phyloP scores from a whole-genome alignment of 1,140 invertebrate genomes.

The Drosophila pallidifrons region DNA sequence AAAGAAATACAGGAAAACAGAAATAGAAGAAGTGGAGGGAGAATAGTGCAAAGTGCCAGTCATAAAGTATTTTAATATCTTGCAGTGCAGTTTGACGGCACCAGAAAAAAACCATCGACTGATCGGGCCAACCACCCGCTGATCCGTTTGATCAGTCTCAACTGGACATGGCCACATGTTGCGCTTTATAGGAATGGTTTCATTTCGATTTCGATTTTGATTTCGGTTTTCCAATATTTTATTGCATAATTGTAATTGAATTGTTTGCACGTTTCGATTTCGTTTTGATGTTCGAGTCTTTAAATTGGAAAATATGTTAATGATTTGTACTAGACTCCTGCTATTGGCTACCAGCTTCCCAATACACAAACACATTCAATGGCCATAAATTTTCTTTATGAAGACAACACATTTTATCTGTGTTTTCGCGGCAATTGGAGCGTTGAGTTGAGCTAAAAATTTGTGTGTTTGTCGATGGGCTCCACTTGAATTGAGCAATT shows the following conservation, averaged over 20 bases:
- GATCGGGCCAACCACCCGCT: slow-evolving; percentile 43
- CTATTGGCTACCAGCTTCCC: slow-evolving; percentile 25
- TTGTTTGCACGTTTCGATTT: slow-evolving; percentile 56
- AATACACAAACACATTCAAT: slow-evolving; percentile 10
- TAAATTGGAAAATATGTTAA: slow-evolving; percentile 41
- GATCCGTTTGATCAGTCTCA: slow-evolving; percentile 49
- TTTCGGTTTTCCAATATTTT: slow-evolving; percentile 23
- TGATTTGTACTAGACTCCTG: slow-evolving; percentile 34
- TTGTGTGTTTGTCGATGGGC: slow-evolving; percentile 32
- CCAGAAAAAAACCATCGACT: neutral
- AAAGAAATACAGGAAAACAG: slow-evolving; percentile 5
- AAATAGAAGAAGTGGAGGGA: slow-evolving; percentile 12
- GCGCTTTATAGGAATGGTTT: slow-evolving; percentile 32
- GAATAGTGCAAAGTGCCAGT: slow-evolving; percentile 38
- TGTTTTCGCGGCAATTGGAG: slow-evolving; percentile 37
- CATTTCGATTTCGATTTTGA: slow-evolving; percentile 4
- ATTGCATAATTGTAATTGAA: slow-evolving; percentile 63
- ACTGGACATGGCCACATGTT: slow-evolving; percentile 48
- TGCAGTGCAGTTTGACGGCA: slow-evolving; percentile 27
- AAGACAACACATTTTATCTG: slow-evolving; percentile 26
- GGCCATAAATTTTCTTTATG: slow-evolving; percentile 36
- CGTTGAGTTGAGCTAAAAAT: slow-evolving; percentile 12
- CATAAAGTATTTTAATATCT: slow-evolving; percentile 54
- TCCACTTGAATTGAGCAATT: slow-evolving; percentile 46
- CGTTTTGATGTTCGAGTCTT: slow-evolving; percentile 28